Evolutionary conservation across 2,888 invertebrate genomes (phyloP).

Genomic region (Noctua comes): DNA sequence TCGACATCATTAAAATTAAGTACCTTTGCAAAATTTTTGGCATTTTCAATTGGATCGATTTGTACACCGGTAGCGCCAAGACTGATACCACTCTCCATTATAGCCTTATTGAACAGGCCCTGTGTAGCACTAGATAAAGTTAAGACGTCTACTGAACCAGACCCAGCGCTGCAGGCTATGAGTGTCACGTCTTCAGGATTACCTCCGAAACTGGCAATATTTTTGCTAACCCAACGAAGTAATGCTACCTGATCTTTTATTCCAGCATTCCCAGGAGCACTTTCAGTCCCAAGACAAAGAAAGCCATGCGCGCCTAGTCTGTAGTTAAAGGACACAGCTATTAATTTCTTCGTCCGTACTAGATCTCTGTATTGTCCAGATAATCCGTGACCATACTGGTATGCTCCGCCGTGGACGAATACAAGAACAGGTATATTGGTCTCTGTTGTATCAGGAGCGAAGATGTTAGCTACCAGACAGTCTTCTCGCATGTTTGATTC

Average conservation of each 20-base stretch:
- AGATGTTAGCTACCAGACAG: conserved; percentile 80
- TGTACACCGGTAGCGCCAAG: conserved; percentile 71
- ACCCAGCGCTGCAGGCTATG: conserved; percentile 78
- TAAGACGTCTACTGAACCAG: conserved; percentile 75
- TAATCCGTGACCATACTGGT: conserved; percentile 77
- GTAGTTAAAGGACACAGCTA: conserved; percentile 78
- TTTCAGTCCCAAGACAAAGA: conserved; percentile 78
- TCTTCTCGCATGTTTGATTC: conserved; percentile 70
- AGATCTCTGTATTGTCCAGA: conserved; percentile 67
- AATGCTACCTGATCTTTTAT: conserved; percentile 81
- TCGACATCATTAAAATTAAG: conserved; percentile 71
- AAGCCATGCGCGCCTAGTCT: conserved; percentile 77
- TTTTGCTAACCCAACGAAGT: conserved; percentile 75
- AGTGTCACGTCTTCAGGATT: conserved; percentile 80
- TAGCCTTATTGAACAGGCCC: conserved; percentile 77
- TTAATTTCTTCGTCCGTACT: conserved; percentile 69
- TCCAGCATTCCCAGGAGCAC: conserved; percentile 80
- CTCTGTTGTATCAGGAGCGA: conserved; percentile 74
- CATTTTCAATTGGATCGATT: conserved; percentile 74
- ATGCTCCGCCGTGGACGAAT: conserved; percentile 84
- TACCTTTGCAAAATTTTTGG: conserved; percentile 72
- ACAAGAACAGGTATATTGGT: conserved; percentile 80
- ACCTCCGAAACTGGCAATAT: conserved; percentile 80
- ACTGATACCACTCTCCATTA: conserved; percentile 76
- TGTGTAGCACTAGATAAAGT: conserved; percentile 74